Evolutionary conservation across 2,797 vertebrate genomes (phyloP).

Genomic region (Muscicapa comitata): DNA sequence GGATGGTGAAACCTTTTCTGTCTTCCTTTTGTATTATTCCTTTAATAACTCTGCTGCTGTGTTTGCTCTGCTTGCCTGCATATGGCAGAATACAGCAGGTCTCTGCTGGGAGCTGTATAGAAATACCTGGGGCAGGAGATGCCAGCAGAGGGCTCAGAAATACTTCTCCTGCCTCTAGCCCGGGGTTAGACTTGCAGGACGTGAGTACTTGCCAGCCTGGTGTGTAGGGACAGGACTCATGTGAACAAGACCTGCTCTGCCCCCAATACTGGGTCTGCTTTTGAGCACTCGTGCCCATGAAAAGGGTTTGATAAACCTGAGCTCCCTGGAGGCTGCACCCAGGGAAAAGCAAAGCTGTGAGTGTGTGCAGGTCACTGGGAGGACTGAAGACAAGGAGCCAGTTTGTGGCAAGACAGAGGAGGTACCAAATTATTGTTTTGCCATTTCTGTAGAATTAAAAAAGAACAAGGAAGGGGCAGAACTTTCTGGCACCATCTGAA

Average conservation of each 20-base stretch:
- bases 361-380: neutral
- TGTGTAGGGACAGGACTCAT: neutral
- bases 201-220: accelerated
- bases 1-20: neutral
- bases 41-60: neutral
- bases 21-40: neutral
- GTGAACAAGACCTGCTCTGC: neutral
- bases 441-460: neutral
- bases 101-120: neutral
- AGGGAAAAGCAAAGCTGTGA: neutral
- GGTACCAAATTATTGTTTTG: neutral
- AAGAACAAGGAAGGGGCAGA: neutral
- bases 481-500: neutral
- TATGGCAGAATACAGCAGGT: neutral
- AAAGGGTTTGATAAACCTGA: neutral
- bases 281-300: neutral
- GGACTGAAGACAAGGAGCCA: neutral
- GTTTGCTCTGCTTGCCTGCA: neutral
- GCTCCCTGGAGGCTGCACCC: neutral
- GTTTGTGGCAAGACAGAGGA: neutral
- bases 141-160: neutral
- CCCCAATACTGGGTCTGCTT: accelerated
- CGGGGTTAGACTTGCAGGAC: neutral
- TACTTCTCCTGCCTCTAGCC: neutral
- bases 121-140: neutral